These are phyloP conservation scores for Sturmia bella DNA, from an alignment of 2,888 invertebrate species.

Conservation along the genomic window DNA sequence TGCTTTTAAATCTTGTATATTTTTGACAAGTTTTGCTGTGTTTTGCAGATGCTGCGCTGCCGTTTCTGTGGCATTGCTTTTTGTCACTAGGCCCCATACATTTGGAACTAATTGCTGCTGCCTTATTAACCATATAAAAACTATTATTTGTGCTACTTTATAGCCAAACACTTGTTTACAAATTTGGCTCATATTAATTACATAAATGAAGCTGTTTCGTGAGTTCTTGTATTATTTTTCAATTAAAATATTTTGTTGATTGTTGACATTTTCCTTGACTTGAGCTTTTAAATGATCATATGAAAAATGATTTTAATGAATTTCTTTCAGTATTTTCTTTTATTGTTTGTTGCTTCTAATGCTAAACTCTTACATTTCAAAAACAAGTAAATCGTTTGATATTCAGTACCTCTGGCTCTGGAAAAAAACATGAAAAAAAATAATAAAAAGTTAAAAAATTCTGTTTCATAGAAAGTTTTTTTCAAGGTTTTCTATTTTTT, in stretches of 20 bases:
- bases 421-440: too few relatives aligned
- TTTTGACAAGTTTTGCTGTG: constrained; percentile 20
- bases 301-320: too few relatives aligned
- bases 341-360: too few relatives aligned
- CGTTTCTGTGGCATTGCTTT: constrained; percentile 16
- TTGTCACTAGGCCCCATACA: background rate
- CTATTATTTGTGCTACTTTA: constrained; percentile 42
- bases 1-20: constrained; percentile 9
- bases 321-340: too few relatives aligned
- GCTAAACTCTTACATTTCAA: too few relatives aligned
- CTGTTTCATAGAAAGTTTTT: too few relatives aligned
- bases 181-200: constrained; percentile 36
- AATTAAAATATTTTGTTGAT: background rate
- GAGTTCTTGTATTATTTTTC: constrained; percentile 2
- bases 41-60: constrained; percentile 20
- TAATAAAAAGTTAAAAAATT: too few relatives aligned
- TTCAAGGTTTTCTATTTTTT: too few relatives aligned
- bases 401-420: too few relatives aligned
- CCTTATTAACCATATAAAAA: constrained; percentile 54
- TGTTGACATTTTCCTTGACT: too few relatives aligned
- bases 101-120: constrained; percentile 6
- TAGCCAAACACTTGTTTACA: constrained; percentile 30
- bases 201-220: background rate
- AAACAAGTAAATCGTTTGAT: too few relatives aligned
- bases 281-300: too few relatives aligned